Base-by-base conservation (phyloP, 2,888 invertebrate genomes). In the Drosophila atripex region DNA sequence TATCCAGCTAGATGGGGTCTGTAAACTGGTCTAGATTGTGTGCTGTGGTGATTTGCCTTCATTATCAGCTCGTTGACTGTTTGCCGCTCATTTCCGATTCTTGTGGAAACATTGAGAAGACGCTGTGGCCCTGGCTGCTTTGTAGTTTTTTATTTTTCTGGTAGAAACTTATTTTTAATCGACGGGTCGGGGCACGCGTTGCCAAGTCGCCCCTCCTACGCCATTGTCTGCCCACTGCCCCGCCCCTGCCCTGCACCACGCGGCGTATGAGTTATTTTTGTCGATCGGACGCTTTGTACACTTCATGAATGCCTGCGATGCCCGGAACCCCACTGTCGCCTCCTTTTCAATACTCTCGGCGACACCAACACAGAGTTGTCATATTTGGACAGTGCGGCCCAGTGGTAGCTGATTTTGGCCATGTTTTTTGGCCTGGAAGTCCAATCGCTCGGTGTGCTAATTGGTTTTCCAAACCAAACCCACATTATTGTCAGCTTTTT, bases 111-210 rank as follows among this genome's bases (percentile, higher is more conserved):
- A 80, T 28, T 23, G 18, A 46, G 18, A 35, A 47, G 51, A 30
- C 55, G 35, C 49, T 49, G 51, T 45, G 57, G 47, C 51, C 64
- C 25, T 71, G 72, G 49, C 32, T 69, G 59, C 41, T 38, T 74
- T 47, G 50, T 56, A 52, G 50, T 61, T 41, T 38, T 30, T 28
- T 52, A 43, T n/a, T 25, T 55, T 32, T 47, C 49, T 69, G 65
- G 66, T 73, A 57, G 68, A 70, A 59, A 77, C 75, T 75, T 82
- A 82, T 82, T 82, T 82, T 75, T 82, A 82, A 86, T 78, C 86
- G 66, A 64, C 50, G 65, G 63, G 66, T 61, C 50, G 63, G 63
- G 72, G 70, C 60, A 71, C 56, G 59, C 50, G 49, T 59, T 77
- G 83, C 38, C 75, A 79, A 60, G 69, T 53, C 57, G 30, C 55